These are phyloP conservation scores for Trochalopteron elliotii DNA, from an alignment of 2,113 vertebrate genomes.

Conservation along the genomic window DNA sequence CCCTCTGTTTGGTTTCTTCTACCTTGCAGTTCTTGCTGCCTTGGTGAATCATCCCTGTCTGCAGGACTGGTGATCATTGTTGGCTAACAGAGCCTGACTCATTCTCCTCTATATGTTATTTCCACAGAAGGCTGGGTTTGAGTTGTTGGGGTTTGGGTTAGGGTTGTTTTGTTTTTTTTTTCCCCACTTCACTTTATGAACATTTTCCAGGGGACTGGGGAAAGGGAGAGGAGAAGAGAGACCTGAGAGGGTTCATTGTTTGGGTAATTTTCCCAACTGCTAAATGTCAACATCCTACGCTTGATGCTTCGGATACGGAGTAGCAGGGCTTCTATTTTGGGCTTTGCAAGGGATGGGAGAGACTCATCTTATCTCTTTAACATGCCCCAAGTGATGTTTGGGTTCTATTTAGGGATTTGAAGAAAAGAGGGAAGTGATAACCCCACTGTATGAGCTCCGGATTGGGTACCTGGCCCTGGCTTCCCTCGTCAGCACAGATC, in stretches of 20 bases:
- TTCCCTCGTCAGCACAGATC: neutral
- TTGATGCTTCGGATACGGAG: neutral
- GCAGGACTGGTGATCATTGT: constrained; percentile 9
- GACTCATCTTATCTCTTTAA: constrained; percentile 43
- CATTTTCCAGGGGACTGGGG: neutral
- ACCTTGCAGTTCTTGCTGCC: neutral
- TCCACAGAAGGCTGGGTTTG: constrained; percentile 41
- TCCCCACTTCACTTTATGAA: neutral
- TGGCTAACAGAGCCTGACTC: constrained; percentile 57
- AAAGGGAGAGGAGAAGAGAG: neutral
- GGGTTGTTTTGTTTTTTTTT: neutral
- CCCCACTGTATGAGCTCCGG: neutral
- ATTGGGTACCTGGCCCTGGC: constrained; percentile 28
- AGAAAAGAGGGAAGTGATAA: constrained; percentile 44
- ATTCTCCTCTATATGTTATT: constrained; percentile 42
- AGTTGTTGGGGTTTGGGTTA: neutral
- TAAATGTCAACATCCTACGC: neutral
- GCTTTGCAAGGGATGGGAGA: constrained; percentile 16
- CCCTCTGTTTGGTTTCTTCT: neutral
- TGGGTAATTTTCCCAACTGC: neutral
- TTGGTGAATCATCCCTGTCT: constrained; percentile 44
- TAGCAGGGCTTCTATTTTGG: constrained; percentile 25
- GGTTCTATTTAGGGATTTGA: constrained; percentile 59
- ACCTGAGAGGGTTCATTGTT: constrained; percentile 24
- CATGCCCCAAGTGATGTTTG: neutral